phyloP scores from a whole-genome alignment of 2,113 vertebrate species.

The Clarias gariepinus region DNA sequence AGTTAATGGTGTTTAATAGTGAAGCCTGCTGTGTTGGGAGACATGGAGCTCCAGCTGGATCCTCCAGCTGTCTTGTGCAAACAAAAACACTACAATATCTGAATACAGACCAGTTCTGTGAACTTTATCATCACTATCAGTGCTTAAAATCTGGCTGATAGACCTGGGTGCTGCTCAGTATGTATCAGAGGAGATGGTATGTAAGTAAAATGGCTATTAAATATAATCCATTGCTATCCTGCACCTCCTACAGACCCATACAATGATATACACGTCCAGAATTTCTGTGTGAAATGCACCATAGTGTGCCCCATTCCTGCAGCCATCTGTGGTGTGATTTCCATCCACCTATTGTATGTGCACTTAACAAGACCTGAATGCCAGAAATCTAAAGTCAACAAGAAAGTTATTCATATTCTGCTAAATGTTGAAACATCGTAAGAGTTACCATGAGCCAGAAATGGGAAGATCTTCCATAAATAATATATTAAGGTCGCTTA shows the following conservation, averaged over 20 bases:
- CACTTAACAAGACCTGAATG: neutral
- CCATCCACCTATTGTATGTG: constrained; percentile 8
- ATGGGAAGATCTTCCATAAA: neutral
- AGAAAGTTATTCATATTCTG: neutral
- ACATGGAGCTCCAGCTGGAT: constrained; percentile 5
- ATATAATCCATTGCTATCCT: neutral
- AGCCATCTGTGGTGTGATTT: constrained; percentile 33
- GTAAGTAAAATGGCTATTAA: neutral
- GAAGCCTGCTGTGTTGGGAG: constrained; percentile 26
- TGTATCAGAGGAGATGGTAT: neutral
- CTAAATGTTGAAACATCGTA: too few relatives aligned
- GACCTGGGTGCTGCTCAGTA: neutral
- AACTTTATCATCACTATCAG: neutral
- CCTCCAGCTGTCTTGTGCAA: constrained; percentile 29
- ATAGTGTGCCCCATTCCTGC: constrained; percentile 5
- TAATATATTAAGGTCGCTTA: neutral
- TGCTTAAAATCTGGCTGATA: neutral
- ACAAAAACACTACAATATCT: neutral
- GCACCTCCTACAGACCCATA: neutral
- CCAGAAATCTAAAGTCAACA: neutral
- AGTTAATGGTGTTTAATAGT: constrained; percentile 42
- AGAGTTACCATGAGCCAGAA: neutral
- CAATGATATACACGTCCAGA: neutral
- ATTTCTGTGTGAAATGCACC: constrained; percentile 20
- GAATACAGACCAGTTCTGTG: neutral